Conservation (phyloP, 2,113 vertebrate genomes). For the Zosterops pallidus region DNA sequence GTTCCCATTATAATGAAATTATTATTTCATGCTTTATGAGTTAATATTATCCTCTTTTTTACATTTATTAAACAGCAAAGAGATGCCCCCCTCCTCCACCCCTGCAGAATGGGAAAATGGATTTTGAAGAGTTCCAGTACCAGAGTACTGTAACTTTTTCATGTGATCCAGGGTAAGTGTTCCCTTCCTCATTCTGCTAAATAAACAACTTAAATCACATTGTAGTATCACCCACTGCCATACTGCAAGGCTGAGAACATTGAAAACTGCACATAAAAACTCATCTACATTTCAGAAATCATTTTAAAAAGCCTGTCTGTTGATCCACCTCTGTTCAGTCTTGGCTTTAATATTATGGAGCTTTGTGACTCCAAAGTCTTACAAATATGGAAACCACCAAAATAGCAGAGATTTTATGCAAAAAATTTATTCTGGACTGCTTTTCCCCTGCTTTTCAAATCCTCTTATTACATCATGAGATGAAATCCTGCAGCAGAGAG, state of each 20-base stretch:
- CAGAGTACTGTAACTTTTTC: conserved; percentile 77
- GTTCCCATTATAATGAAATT: background rate
- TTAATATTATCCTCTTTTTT: background rate
- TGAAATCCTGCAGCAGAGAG: conserved; percentile 24
- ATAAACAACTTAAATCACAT: background rate
- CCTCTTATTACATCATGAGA: conserved; percentile 41
- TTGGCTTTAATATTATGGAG: background rate
- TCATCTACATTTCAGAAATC: background rate
- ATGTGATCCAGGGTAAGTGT: conserved; percentile 84
- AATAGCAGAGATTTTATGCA: conserved; percentile 19
- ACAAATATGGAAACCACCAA: background rate
- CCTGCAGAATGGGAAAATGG: conserved; percentile 72
- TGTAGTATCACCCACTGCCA: background rate
- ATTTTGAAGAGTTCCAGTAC: conserved; percentile 67
- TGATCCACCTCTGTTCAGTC: background rate
- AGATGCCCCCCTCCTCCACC: conserved; percentile 74
- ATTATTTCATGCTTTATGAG: background rate
- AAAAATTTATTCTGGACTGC: background rate
- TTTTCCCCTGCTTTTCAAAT: conserved; percentile 27
- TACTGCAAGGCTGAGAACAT: background rate
- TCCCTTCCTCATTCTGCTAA: background rate
- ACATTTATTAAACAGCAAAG: conserved; percentile 74
- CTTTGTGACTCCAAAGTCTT: background rate
- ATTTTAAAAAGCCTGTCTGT: background rate
- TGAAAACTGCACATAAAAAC: background rate